A percentile compares a stretch with the other conserved stretches of the same genome.
Evolutionary conservation across 92 coral and sea anemone species (phyloP).

Genomic region (Palythoa caribaeorum): DNA sequence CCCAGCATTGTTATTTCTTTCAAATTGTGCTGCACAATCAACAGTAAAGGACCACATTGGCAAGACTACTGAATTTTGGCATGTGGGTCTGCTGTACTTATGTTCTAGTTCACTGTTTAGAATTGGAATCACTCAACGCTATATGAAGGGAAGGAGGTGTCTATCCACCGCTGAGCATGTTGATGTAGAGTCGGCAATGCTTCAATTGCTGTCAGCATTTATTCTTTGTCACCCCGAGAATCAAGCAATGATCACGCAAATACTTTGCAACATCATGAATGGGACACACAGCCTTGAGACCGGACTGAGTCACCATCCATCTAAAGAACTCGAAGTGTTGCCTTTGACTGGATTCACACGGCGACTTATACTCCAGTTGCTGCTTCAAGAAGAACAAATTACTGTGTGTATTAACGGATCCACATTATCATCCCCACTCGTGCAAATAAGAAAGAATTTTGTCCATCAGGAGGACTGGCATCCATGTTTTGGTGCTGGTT

Average conservation of each 20-base stretch:
- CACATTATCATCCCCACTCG: constrained; percentile 59
- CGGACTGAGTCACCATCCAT: constrained; percentile 11
- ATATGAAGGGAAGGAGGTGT: background rate
- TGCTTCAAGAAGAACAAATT: constrained; percentile 83
- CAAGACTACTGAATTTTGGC: constrained; percentile 81
- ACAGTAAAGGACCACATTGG: constrained; percentile 87
- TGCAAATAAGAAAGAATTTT: constrained; percentile 66
- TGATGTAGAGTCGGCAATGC: constrained; percentile 84
- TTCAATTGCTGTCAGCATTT: constrained; percentile 78
- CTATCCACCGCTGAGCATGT: constrained; percentile 72
- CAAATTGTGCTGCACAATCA: constrained; percentile 78
- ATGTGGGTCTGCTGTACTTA: constrained; percentile 71
- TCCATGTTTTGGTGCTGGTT: constrained; percentile 97
- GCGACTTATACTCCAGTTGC: constrained; percentile 82
- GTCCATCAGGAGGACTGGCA: constrained; percentile 91
- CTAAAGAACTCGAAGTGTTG: constrained; percentile 46
- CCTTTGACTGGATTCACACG: constrained; percentile 89
- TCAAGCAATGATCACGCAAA: constrained; percentile 82
- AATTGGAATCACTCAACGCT: constrained; percentile 42
- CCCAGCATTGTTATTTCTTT: constrained; percentile 78
- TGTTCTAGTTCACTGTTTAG: constrained; percentile 60
- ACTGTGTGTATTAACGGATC: constrained; percentile 74
- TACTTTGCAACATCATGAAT: constrained; percentile 83
- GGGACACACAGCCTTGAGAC: constrained; percentile 44
- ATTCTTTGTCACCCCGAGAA: constrained; percentile 84